phyloP scores from a whole-genome alignment of 37 sponge, comb jelly and placozoan genomes.

The Halichondria panicea region DNA sequence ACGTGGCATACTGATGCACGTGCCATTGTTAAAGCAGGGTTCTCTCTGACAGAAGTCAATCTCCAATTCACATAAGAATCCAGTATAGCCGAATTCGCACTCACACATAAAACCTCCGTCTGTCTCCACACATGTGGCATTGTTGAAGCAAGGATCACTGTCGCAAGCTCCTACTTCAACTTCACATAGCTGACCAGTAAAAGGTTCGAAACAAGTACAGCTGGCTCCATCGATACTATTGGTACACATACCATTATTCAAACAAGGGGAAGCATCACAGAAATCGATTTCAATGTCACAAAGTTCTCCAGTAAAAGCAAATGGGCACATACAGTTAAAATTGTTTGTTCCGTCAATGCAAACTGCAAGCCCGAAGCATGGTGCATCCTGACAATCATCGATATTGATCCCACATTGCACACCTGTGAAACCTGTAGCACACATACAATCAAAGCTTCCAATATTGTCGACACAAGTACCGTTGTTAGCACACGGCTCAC shows the following conservation, averaged over 20 bases:
- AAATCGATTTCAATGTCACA: slow-evolving; percentile 37
- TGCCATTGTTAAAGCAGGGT: slow-evolving; percentile 59
- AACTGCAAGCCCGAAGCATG: slow-evolving; percentile 31
- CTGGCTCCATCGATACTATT: slow-evolving; percentile 5
- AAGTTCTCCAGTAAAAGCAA: slow-evolving; percentile 40
- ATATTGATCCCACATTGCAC: slow-evolving; percentile 33
- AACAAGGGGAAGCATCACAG: slow-evolving; percentile 25
- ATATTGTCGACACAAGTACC: slow-evolving; percentile 58
- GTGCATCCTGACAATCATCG: slow-evolving; percentile 44
- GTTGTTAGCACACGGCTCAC: slow-evolving; percentile 55
- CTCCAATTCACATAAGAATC: slow-evolving; percentile 32
- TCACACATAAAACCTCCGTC: slow-evolving; percentile 19
- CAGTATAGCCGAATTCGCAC: slow-evolving; percentile 62
- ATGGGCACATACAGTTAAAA: slow-evolving; percentile 56
- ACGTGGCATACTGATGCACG: slow-evolving; percentile 9
- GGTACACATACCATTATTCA: slow-evolving; percentile 40
- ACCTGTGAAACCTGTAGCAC: slow-evolving; percentile 56
- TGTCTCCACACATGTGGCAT: slow-evolving; percentile 25
- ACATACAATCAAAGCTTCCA: slow-evolving; percentile 29
- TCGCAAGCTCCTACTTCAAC: not conserved
- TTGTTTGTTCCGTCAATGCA: slow-evolving; percentile 33
- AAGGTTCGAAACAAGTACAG: slow-evolving; percentile 26
- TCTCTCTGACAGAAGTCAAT: slow-evolving; percentile 20
- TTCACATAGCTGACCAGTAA: slow-evolving; percentile 44
- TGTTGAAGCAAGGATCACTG: slow-evolving; percentile 23